Conservation (phyloP, 2,113 vertebrate species). For the Hippocampus comes region DNA sequence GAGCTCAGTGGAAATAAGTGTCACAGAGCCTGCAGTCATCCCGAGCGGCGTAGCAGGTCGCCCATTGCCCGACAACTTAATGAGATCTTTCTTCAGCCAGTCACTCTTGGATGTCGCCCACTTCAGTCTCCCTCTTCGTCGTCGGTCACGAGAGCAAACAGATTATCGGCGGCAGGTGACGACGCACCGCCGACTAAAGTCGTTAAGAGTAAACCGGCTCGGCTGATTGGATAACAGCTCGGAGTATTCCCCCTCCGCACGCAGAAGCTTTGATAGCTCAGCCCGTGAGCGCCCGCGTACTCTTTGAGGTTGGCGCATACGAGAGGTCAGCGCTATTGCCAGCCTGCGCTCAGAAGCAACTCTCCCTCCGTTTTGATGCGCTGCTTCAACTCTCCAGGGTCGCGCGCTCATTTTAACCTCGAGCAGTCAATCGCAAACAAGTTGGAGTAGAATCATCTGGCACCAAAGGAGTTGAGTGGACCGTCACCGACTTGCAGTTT, state of each 20-base stretch:
- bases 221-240: conserved; percentile 32
- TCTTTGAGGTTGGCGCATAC: neutral
- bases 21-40: neutral
- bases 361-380: neutral
- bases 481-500: too few relatives aligned
- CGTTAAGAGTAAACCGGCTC: conserved; percentile 36
- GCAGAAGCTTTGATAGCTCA: conserved; percentile 19
- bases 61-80: neutral
- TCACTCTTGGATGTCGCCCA: conserved; percentile 18
- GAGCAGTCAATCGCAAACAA: neutral
- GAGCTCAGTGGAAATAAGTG: neutral
- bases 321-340: neutral
- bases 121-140: neutral
- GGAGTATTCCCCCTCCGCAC: conserved; percentile 10
- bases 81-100: neutral
- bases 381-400: neutral
- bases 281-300: neutral
- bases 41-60: neutral
- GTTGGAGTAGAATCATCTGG: too few relatives aligned
- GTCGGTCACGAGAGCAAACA: conserved; percentile 41
- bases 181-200: conserved; percentile 1
- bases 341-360: neutral
- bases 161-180: conserved; percentile 35
- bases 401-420: neutral
- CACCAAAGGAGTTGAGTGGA: too few relatives aligned